Evolutionary conservation across 2,888 invertebrate species (phyloP), one percentile per base, ranked within the genome.

Genomic region (Drosophila nigricruria): DNA sequence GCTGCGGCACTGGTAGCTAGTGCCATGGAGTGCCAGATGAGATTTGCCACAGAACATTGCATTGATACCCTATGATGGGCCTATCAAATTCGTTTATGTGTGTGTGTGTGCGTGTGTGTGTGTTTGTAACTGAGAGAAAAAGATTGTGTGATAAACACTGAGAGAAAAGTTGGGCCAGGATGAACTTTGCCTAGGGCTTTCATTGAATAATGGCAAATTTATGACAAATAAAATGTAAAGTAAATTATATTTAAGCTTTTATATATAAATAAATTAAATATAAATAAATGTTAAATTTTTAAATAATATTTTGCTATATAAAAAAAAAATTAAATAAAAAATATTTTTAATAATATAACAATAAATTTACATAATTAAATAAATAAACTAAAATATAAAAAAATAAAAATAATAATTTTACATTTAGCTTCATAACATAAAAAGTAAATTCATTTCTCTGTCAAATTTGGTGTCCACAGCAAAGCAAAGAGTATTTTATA

Each of bases 41-140:
- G 50, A 23, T n/a, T n/a, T 62, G 38, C 30, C 50, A 20, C 27
- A 42, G 25, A 57, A 54, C 40, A 34, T 6, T 18, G 47, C 30
- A 40, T 9, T n/a, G 18, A 20, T 30, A 32, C 50, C 71, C 71
- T 53, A 70, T 49, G 42, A 69, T 53, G 53, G 53, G 47, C 61
- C 59, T 34, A 58, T 66, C 40, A 34, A 45, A 43, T 16, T 9
- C 25, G 25, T 50, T 50, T 43, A 27, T 52, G n/a, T 42, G 47
- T 32, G 25, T 16, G 14, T 34, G 34, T 34, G 14, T 34, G 34
- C 14, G 30, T 30, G 9, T n/a, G n/a, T n/a, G n/a, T n/a, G n/a
- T n/a, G n/a, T n/a, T n/a, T n/a, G 40, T 43, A 10, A 18, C 56
- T 64, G 25, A 50, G 73, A 77, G 79, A 53, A 72, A 86, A 68